Evolutionary conservation across 2,797 vertebrate genomes (phyloP).

Genomic region (Megaceryle alcyon): DNA sequence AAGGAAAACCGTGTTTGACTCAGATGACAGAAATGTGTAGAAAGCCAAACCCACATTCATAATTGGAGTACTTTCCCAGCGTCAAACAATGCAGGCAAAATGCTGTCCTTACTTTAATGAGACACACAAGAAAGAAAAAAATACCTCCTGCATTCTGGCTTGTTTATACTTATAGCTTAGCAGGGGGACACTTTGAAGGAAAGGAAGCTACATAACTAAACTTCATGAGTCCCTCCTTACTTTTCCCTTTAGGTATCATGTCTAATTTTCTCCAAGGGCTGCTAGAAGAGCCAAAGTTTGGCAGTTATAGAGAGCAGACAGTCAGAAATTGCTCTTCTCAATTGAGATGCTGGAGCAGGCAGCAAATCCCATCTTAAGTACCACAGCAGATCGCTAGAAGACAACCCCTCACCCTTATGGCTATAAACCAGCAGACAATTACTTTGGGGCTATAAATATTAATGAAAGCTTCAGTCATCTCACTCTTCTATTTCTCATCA

Average conservation of each 20-base stretch:
- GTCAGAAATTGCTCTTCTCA: not conserved
- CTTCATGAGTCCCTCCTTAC: not conserved
- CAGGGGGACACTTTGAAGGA: not conserved
- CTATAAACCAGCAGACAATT: not conserved
- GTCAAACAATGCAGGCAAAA: not conserved
- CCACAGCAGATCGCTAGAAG: not conserved
- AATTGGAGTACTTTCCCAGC: not conserved
- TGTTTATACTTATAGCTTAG: not conserved
- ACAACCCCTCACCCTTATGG: not conserved
- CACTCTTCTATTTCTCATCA: not conserved
- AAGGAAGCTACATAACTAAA: not conserved
- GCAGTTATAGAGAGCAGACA: not conserved
- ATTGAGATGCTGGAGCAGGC: not conserved
- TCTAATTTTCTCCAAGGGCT: not conserved
- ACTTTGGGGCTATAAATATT: slow-evolving; percentile 17
- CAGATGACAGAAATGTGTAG: not conserved
- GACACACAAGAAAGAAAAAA: not conserved
- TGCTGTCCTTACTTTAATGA: not conserved
- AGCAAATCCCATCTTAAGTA: not conserved
- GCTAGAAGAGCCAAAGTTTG: not conserved
- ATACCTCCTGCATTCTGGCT: not conserved
- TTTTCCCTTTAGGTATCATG: not conserved
- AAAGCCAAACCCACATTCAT: not conserved
- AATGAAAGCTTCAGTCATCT: slow-evolving; percentile 5
- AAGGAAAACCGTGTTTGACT: not conserved